Conservation (phyloP, 2,797 vertebrate species). For the Emys orbicularis region DNA sequence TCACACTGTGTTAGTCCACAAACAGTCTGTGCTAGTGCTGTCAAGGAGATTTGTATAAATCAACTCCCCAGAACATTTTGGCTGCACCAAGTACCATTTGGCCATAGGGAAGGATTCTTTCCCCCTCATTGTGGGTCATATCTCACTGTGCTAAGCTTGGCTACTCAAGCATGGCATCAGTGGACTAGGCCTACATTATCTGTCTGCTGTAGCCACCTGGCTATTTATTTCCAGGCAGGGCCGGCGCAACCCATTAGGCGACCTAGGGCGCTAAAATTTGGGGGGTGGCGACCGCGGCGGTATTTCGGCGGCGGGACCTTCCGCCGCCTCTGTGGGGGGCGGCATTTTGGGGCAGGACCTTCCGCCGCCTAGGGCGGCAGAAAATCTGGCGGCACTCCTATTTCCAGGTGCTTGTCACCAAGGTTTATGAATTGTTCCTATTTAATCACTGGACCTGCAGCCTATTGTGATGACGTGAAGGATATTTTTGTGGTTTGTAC, state of each 20-base stretch:
- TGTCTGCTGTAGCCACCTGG: not conserved
- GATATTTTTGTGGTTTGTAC: conserved; percentile 18
- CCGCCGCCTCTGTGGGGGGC: too few relatives aligned
- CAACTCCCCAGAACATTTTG: rapidly evolving
- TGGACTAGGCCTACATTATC: not conserved
- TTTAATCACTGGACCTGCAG: not conserved
- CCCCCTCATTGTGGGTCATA: not conserved
- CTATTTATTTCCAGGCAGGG: not conserved
- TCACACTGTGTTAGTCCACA: not conserved
- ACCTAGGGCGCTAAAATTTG: too few relatives aligned
- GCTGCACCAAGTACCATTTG: not conserved
- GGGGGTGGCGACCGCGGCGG: too few relatives aligned
- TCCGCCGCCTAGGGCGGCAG: too few relatives aligned
- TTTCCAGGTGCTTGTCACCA: not conserved
- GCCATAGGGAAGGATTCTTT: not conserved
- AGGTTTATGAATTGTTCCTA: not conserved
- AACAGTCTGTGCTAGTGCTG: not conserved
- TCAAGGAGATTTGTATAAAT: not conserved
- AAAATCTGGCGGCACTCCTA: not conserved
- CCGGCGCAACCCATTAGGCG: too few relatives aligned
- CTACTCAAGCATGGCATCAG: not conserved
- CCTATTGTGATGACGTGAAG: rapidly evolving
- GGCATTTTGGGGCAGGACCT: too few relatives aligned
- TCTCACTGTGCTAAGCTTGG: not conserved
- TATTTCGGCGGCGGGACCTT: too few relatives aligned